Evolutionary conservation across 1,140 invertebrate genomes (phyloP).

Genomic region (Aradophagus sp.): DNA sequence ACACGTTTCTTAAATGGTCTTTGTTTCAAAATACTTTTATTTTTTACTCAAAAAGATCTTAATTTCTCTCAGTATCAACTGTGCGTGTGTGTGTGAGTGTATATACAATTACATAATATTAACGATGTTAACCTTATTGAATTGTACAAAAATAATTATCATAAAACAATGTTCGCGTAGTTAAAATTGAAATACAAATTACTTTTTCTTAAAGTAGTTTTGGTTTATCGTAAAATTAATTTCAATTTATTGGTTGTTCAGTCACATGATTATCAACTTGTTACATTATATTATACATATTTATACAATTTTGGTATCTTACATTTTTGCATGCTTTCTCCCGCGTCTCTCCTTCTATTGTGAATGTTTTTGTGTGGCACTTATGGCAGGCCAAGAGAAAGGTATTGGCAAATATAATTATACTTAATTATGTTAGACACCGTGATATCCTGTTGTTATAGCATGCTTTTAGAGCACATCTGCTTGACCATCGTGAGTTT

Average conservation of each 20-base stretch:
- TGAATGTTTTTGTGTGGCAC: slow-evolving; percentile 79
- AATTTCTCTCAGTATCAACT: too few species aligned
- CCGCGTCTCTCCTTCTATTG: slow-evolving; percentile 74
- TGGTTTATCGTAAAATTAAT: too few species aligned
- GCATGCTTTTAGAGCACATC: slow-evolving; percentile 34
- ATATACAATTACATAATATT: too few species aligned
- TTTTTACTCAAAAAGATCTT: too few species aligned
- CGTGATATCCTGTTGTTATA: slow-evolving; percentile 19
- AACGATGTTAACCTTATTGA: too few species aligned
- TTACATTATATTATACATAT: slow-evolving; percentile 61
- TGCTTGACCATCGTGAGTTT: slow-evolving; percentile 7
- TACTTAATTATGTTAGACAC: slow-evolving; percentile 63
- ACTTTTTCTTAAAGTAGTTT: slow-evolving; percentile 27
- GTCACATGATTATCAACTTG: slow-evolving; percentile 34
- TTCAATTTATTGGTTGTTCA: too few species aligned
- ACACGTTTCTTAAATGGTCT: too few species aligned
- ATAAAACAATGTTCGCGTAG: too few species aligned
- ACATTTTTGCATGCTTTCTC: slow-evolving; percentile 78
- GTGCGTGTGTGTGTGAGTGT: too few species aligned
- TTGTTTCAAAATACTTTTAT: too few species aligned
- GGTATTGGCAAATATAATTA: slow-evolving; percentile 76
- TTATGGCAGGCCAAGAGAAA: slow-evolving; percentile 77
- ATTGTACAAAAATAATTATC: too few species aligned
- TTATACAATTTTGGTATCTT: slow-evolving; percentile 73
- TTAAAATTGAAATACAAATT: too few species aligned